Evolutionary conservation across 2,888 invertebrate species (phyloP).

Genomic region (Alentia gelatinosa): DNA sequence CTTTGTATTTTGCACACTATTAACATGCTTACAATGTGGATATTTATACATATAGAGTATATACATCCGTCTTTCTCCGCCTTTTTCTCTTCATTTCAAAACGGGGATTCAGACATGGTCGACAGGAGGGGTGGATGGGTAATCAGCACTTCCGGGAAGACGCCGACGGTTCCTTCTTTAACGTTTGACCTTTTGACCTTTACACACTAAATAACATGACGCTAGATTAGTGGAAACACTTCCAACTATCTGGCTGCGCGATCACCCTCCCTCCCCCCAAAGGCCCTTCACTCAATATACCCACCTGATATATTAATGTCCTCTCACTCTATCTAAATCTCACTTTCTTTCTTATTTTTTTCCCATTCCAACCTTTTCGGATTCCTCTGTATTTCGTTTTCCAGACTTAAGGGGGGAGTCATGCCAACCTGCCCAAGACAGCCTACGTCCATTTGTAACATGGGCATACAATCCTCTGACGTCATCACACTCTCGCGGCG

Average conservation of each 20-base stretch:
- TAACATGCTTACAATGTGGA: background rate
- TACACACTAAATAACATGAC: background rate
- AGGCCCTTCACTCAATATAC: background rate
- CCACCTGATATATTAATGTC: background rate
- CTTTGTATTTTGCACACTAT: background rate
- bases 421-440: background rate
- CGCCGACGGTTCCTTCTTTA: background rate
- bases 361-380: background rate
- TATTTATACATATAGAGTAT: background rate
- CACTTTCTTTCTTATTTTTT: background rate
- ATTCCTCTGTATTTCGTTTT: background rate
- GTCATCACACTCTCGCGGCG: slow-evolving; percentile 51
- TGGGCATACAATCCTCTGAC: slow-evolving; percentile 43
- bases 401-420: background rate
- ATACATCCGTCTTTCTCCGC: background rate
- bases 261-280: background rate
- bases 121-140: slow-evolving; percentile 41
- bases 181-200: background rate
- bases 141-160: slow-evolving; percentile 30
- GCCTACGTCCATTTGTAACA: background rate
- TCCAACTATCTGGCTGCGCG: background rate
- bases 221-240: background rate
- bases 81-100: background rate
- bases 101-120: background rate
- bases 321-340: too few species aligned